Conservation (phyloP, 2,888 invertebrate species). For the Caenorhabditis panamensis region DNA sequence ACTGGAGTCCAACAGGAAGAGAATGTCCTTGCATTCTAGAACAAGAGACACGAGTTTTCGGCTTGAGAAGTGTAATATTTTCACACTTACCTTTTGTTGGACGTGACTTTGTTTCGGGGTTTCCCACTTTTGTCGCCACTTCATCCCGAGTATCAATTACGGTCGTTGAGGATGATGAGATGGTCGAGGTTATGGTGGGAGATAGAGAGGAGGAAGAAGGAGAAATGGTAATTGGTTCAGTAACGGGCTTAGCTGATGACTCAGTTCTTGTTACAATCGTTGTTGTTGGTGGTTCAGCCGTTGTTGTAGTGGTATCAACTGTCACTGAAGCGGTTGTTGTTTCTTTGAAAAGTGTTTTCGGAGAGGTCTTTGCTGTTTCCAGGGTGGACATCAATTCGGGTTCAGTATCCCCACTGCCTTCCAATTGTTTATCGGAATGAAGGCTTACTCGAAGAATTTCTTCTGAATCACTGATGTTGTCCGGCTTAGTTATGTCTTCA, state of each 20-base stretch:
- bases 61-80: slow-evolving; percentile 21
- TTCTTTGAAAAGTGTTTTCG: slow-evolving; percentile 6
- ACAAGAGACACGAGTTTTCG: neutral
- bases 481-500: slow-evolving; percentile 59
- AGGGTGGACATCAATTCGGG: slow-evolving; percentile 46
- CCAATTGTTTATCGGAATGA: slow-evolving; percentile 17
- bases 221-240: slow-evolving; percentile 26
- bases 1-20: slow-evolving; percentile 69
- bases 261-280: slow-evolving; percentile 38
- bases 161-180: slow-evolving; percentile 26
- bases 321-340: slow-evolving; percentile 27
- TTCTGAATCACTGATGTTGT: slow-evolving; percentile 33
- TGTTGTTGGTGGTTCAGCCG: slow-evolving; percentile 30
- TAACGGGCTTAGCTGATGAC: slow-evolving; percentile 24
- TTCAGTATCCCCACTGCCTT: slow-evolving; percentile 40
- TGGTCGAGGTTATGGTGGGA: slow-evolving; percentile 30
- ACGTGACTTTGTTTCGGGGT: slow-evolving; percentile 24
- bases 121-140: slow-evolving; percentile 15
- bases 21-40: slow-evolving; percentile 64
- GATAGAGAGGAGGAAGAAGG: slow-evolving; percentile 16
- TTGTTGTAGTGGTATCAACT: slow-evolving; percentile 25
- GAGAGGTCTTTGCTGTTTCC: slow-evolving; percentile 30
- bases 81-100: slow-evolving; percentile 46
- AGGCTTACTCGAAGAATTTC: slow-evolving; percentile 25
- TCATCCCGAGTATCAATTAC: slow-evolving; percentile 46